Base-by-base conservation (phyloP, 2,797 vertebrate species). In the Mionectes olivaceus region DNA sequence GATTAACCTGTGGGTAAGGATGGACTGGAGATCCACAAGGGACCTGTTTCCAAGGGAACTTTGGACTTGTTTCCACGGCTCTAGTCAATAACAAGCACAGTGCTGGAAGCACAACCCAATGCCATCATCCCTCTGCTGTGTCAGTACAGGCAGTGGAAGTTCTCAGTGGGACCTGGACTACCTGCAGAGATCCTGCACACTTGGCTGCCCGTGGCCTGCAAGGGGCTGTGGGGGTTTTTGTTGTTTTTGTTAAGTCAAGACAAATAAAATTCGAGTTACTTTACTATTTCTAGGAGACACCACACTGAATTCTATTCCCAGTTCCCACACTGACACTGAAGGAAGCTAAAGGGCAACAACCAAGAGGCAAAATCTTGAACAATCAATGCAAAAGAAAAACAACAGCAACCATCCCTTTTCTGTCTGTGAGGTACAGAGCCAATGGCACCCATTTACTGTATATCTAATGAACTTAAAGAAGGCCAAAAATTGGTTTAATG, bases 401-500 rank as follows among this genome's bases (percentile, higher is more conserved):
- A 65, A 12, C 14, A 70, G 19, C 53, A 49, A 11, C 10, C 71
- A 82, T 60, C 33, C 53, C 68, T 76, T 35, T 27, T 33, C 24
- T n/a, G 49, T 11, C 30, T 56, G 39, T 5, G 67, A 75, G 84
- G 28, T 43, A 55, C 69, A 78, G 86, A 63, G 84, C 78, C 86
- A 83, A 75, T 23, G 13, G 32, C 7, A 37, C 63, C 61, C 57
- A 44, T 60, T 81, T n/a, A 30, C 63, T 71, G 81, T n/a, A 15
- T 8, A 28, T 46, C 84, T 95, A 84, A 90, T 39, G 63, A 83
- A 95, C 70, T 92, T 87, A 28, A 60, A 76, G 67, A 24, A 71
- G 87, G 83, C 33, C 37, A 86, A 56, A 80, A 71, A 90, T 90
- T 79, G 73, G 82, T 91, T 92, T 86, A 86, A 65, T n/a, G 79